Percentiles rank a stretch among this genome's conserved stretches.
Conservation (phyloP, 2,888 invertebrate genomes). For the Hirtodrosophila alboralis region DNA sequence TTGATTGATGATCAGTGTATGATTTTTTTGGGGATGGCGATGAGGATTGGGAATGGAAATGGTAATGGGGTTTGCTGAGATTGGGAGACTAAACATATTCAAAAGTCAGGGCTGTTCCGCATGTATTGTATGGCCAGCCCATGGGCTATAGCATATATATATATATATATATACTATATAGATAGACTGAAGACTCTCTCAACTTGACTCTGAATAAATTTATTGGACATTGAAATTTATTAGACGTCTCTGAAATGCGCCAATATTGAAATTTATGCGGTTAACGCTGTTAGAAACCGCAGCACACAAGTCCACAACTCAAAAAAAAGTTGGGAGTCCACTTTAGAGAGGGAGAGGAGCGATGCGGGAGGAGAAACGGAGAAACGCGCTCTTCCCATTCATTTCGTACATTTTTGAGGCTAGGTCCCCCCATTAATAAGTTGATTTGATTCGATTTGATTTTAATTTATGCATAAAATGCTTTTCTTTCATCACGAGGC, state of each 20-base stretch:
- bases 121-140: conserved; percentile 33
- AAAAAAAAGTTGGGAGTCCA: no score
- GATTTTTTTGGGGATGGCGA: conserved; percentile 8
- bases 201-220: conserved; percentile 76
- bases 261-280: conserved; percentile 78
- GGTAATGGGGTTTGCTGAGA: neutral
- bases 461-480: conserved; percentile 80
- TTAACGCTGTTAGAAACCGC: conserved; percentile 46
- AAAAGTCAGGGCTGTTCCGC: conserved; percentile 69
- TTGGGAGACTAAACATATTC: conserved; percentile 46
- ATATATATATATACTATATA: no score
- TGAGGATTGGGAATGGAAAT: conserved; percentile 10
- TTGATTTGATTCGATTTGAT: conserved; percentile 79
- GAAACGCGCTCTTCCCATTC: conserved; percentile 1
- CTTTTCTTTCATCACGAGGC: conserved; percentile 77
- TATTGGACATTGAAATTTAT: conserved; percentile 72
- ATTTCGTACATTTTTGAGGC: conserved; percentile 32
- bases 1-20: conserved; percentile 73
- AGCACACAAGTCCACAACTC: conserved; percentile 26
- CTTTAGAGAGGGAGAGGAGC: no score
- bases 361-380: conserved; percentile 1
- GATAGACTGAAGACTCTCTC: conserved; percentile 40
- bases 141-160: no score
- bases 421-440: conserved; percentile 59
- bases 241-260: conserved; percentile 74